phyloP scores from a whole-genome alignment of 2,888 invertebrate species.

The Vandiemenella viatica region DNA sequence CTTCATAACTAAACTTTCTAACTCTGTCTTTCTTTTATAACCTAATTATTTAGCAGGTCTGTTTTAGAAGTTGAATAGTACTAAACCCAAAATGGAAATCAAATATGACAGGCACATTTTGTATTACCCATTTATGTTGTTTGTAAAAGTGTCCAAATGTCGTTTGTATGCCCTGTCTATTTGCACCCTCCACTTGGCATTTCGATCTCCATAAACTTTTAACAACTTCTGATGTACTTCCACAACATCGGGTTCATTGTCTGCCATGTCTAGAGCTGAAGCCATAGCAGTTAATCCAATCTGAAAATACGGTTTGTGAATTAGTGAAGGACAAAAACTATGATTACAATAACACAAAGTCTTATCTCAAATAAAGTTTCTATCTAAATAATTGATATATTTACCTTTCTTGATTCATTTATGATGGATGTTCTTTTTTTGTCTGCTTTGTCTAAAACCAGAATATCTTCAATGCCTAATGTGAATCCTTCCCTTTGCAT shows the following conservation, averaged over 20 bases:
- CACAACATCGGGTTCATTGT: constrained; percentile 38
- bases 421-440: constrained; percentile 51
- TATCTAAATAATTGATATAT: too few species aligned
- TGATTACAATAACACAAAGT: background rate
- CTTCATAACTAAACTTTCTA: too few species aligned
- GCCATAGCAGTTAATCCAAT: constrained; percentile 48
- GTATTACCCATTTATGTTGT: constrained; percentile 82
- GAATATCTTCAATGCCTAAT: constrained; percentile 86
- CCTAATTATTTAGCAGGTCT: too few species aligned
- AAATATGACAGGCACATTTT: too few species aligned
- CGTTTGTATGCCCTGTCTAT: constrained; percentile 73
- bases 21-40: too few species aligned
- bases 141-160: constrained; percentile 66
- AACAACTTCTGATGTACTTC: constrained; percentile 52
- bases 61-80: too few species aligned
- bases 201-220: constrained; percentile 45
- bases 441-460: constrained; percentile 62
- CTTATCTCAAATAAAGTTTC: background rate
- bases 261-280: constrained; percentile 55
- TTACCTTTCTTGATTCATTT: constrained; percentile 35
- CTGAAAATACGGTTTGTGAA: constrained; percentile 16
- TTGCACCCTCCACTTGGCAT: constrained; percentile 50
- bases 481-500: constrained; percentile 88
- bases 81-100: too few species aligned
- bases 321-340: background rate